These are phyloP conservation scores for Cromileptes altivelis DNA, from an alignment of 2,113 vertebrate genomes.

Conservation along the genomic window DNA sequence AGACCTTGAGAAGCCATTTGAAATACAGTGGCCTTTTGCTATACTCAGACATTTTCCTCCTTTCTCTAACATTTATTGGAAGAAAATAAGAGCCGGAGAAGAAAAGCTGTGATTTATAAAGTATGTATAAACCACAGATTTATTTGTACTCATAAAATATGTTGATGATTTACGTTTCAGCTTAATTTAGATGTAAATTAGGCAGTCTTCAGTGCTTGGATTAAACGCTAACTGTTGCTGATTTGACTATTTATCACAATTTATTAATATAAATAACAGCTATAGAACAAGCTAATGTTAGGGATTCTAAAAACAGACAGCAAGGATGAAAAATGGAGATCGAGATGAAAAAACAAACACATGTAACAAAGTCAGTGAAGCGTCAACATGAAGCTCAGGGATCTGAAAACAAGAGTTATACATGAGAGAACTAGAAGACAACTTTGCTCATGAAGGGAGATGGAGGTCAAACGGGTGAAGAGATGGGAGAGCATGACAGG, in stretches of 20 bases:
- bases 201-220: background rate
- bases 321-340: background rate
- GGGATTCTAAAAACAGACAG: background rate
- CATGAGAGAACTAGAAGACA: conserved; percentile 25
- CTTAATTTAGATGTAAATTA: conserved; percentile 25
- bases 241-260: conserved; percentile 15
- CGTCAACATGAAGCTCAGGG: background rate
- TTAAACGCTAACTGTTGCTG: background rate
- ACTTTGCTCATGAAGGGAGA: conserved; percentile 21
- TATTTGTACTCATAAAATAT: background rate
- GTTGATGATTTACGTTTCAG: background rate
- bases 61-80: background rate
- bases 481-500: conserved; percentile 1
- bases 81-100: background rate
- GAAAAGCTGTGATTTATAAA: conserved; percentile 7
- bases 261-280: background rate
- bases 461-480: conserved; percentile 19
- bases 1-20: conserved; percentile 18
- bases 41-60: background rate
- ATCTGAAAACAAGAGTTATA: conserved; percentile 33
- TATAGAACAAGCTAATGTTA: background rate
- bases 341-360: background rate
- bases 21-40: background rate
- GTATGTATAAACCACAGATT: background rate
- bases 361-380: background rate